Conservation (phyloP, 2,113 vertebrate genomes). For the Xenopus laevis region DNA sequence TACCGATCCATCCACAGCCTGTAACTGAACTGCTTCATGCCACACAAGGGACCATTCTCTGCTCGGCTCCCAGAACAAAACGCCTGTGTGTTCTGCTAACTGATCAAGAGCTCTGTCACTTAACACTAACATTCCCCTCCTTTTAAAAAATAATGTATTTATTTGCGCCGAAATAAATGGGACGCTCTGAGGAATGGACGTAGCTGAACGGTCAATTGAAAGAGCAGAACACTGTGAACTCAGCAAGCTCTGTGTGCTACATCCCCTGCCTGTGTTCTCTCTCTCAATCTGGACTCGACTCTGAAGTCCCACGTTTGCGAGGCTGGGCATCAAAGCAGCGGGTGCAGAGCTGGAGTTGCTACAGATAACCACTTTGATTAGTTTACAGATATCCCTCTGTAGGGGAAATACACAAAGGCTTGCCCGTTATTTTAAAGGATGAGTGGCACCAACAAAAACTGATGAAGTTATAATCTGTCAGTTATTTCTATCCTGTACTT, state of each 20-base stretch:
- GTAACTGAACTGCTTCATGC: conserved; percentile 29
- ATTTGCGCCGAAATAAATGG: conserved; percentile 30
- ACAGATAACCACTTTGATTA: too few species aligned
- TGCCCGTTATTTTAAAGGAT: too few species aligned
- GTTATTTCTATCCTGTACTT: too few species aligned
- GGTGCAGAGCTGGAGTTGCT: too few species aligned
- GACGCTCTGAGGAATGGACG: conserved; percentile 10
- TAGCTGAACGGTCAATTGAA: neutral
- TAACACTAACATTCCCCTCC: conserved; percentile 20
- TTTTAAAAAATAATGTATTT: conserved; percentile 33
- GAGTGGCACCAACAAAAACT: too few species aligned
- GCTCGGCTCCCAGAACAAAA: conserved; percentile 27
- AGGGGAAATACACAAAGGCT: too few species aligned
- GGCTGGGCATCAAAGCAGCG: too few species aligned
- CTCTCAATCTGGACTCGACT: too few species aligned
- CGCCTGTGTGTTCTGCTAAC: conserved; percentile 35
- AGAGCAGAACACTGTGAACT: neutral
- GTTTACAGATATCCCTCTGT: too few species aligned
- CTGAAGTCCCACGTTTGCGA: too few species aligned
- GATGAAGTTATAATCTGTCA: too few species aligned
- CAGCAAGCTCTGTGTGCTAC: neutral
- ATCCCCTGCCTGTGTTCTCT: neutral
- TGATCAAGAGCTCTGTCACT: conserved; percentile 38
- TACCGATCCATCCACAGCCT: conserved; percentile 42
- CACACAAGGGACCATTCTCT: conserved; percentile 40